Conservation (phyloP, 2,113 vertebrate species). For the Percopsis transmontana region DNA sequence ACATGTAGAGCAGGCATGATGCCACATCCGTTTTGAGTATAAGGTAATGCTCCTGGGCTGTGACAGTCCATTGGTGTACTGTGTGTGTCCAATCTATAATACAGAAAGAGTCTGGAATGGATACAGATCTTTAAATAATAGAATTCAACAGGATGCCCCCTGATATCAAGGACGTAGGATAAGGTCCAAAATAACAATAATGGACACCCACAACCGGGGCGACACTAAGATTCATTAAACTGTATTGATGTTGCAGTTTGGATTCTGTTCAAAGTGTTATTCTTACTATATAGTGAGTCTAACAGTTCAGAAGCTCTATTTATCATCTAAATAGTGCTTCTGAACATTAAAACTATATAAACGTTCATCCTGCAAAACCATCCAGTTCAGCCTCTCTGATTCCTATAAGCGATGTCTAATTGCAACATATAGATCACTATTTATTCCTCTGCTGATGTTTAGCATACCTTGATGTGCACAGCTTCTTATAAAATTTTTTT, state of each 20-base stretch:
- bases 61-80: constrained; percentile 42
- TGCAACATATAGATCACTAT: background rate
- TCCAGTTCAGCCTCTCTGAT: background rate
- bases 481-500: background rate
- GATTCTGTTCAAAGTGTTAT: too few species aligned
- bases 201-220: too few species aligned
- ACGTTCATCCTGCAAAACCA: background rate
- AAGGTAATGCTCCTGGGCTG: constrained; percentile 14
- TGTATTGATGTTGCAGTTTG: too few species aligned
- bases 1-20: constrained; percentile 1
- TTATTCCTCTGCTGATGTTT: background rate
- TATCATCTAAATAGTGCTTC: too few species aligned
- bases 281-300: too few species aligned
- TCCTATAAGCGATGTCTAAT: background rate
- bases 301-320: too few species aligned
- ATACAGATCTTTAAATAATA: constrained; percentile 38
- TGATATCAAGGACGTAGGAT: background rate
- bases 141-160: constrained; percentile 12
- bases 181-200: background rate
- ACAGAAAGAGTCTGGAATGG: constrained; percentile 36
- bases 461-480: background rate
- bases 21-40: constrained; percentile 32
- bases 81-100: constrained; percentile 34
- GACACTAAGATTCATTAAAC: too few species aligned
- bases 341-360: background rate